Evolutionary conservation across 2,797 vertebrate species (phyloP), one percentile per base, ranked within the genome.

Genomic region (Malacoctenus gilli): DNA sequence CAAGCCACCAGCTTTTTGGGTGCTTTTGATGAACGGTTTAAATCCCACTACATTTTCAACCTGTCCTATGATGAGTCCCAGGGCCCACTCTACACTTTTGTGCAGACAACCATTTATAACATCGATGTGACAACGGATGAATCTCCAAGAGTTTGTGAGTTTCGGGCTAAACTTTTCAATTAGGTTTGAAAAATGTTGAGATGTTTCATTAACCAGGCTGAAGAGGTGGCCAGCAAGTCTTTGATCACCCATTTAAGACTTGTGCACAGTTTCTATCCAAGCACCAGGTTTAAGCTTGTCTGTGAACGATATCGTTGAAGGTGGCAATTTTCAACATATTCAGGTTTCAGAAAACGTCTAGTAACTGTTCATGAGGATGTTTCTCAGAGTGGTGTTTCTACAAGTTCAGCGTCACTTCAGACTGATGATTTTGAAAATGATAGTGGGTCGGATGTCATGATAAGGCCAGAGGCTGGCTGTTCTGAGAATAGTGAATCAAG

Each of bases 31-130:
- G 21, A 65, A 59, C 53, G 60, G 1, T 68, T 72, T 38, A 76
- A 76, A 62, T 55, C 68, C 21, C 72, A 62, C 64, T 70, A 49
- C 5, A 16, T 81, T 16, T 77, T 71, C 37, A 77, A 60, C 43
- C 31, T 68, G 34, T 59, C 59, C 0, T 77, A 58, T 7, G 63
- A 66, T 32, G 55, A 64, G 39, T 48, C 15, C 6, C 36, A 70
- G 32, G 28, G 14, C 28, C 50, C 64, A 19, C 14, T 73, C 35
- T 66, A 32, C 52, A 71, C 41, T 2, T 46, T 67, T 7, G 20
- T 73, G 46, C 64, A 79, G 35, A 69, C 68, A 37, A 59, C 18
- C 10, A 10, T 38, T 9, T 18, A 37, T 8, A 49, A 48, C 21
- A 67, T 68, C 23, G 54, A 71, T 55, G 38, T 51, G 5, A 20